Base-by-base conservation (phyloP, 30 jellyfish, hydroid and myxozoan genomes). In the Hydra vulgaris region DNA sequence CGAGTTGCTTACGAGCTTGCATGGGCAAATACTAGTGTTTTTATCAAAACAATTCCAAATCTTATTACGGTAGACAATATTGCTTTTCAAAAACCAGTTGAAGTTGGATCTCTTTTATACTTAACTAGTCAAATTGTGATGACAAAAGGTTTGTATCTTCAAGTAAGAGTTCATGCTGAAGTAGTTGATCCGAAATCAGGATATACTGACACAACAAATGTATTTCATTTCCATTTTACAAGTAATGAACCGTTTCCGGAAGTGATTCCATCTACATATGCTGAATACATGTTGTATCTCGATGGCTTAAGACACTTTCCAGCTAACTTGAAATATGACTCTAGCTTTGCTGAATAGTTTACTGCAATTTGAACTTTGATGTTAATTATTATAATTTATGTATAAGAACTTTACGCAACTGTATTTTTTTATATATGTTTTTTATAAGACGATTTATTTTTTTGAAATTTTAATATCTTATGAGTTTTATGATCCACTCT, bases 1-100 rank as follows among this genome's bases (percentile, higher is more conserved):
- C 68, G 94, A 73, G 96, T 82, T 66, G 98, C 98, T 8, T 92
- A 82, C 83, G 98, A 92, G 78, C 79, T 92, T 15, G 98, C 96
- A 16, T 92, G 98, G 98, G 98, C 98, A 73, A 92, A 86, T 25
- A 74, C 96, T 5, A 80, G 85, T 74, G 89, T 87, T 16, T 90
- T 82, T 82, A 79, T 66, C 84, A 82, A 92, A 79, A 25, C 96
- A 23, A 73, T 83, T 67, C 98, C 96, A 18, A 54, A 87, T 19
- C 52, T 86, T 4, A 70, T 78, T 17, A 61, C 88, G 69, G 83
- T 86, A 92, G 98, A 92, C 79, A 96, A 92, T 78, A 83, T 92
- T 55, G 26, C 73, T 53, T 92, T 92, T 79, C 84, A 78, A 54
- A 92, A 86, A 54, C 98, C 98, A 67, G 96, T 92, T 7, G 98